phyloP scores from a whole-genome alignment of 2,113 vertebrate species.

The Oenanthe oenanthe region DNA sequence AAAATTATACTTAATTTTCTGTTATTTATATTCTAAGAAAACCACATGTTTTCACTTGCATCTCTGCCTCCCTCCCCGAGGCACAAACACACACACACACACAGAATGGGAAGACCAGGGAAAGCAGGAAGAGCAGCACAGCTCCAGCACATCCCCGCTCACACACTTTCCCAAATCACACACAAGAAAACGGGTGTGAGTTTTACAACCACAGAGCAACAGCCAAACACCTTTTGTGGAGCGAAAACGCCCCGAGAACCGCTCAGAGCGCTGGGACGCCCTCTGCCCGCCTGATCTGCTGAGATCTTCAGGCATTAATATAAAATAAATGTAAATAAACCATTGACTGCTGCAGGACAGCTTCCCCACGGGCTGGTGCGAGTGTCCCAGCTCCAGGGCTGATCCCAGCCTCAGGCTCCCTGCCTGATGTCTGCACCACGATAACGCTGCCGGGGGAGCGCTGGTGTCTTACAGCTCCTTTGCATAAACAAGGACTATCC shows the following conservation, averaged over 20 bases:
- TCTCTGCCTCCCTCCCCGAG: neutral
- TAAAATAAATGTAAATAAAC: neutral
- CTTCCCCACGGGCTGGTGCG: rapidly evolving
- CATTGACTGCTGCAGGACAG: neutral
- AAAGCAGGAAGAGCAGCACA: constrained; percentile 22
- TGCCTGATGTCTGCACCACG: neutral
- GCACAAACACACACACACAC: neutral
- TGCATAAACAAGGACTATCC: neutral
- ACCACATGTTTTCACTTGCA: constrained; percentile 2
- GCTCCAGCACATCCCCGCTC: neutral
- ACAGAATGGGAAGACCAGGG: neutral
- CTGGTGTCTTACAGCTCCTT: neutral
- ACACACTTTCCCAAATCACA: neutral
- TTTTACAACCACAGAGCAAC: neutral
- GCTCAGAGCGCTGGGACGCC: neutral
- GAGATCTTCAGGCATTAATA: neutral
- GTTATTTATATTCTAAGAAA: constrained; percentile 27
- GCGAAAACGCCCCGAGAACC: neutral
- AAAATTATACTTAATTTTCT: constrained; percentile 10
- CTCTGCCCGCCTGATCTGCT: neutral
- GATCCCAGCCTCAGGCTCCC: neutral
- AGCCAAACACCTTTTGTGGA: neutral
- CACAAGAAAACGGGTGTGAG: neutral
- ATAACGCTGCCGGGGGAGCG: rapidly evolving
- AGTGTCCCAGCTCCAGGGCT: neutral